These are phyloP conservation scores for Atherix ibis DNA, from an alignment of 2,888 invertebrate species.

Conservation along the genomic window DNA sequence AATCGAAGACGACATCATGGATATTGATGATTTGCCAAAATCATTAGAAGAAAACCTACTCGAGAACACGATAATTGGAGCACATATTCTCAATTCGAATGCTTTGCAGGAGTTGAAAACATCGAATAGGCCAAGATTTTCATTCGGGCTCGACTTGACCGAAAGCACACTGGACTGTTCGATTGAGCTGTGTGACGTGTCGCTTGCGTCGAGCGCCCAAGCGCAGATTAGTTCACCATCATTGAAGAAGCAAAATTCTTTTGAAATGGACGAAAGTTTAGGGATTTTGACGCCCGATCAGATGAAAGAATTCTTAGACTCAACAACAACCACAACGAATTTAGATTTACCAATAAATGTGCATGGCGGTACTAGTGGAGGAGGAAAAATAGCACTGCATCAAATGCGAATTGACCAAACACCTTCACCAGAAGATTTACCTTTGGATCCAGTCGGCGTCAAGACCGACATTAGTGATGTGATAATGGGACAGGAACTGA, in stretches of 20 bases:
- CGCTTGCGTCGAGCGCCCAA: conserved; percentile 21
- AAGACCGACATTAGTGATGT: conserved; percentile 42
- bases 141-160: conserved; percentile 29
- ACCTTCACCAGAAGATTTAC: conserved; percentile 72
- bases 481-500: conserved; percentile 20
- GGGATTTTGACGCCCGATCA: conserved; percentile 81
- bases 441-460: conserved; percentile 57
- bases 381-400: conserved; percentile 24
- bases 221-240: conserved; percentile 9
- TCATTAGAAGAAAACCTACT: conserved; percentile 15
- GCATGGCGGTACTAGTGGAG: conserved; percentile 40
- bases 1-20: conserved; percentile 16
- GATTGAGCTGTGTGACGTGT: conserved; percentile 29
- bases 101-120: conserved; percentile 8
- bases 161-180: conserved; percentile 30
- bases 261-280: conserved; percentile 65
- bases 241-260: conserved; percentile 54
- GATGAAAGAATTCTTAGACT: conserved; percentile 59
- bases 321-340: conserved; percentile 43
- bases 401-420: conserved; percentile 53
- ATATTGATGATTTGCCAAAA: conserved; percentile 16
- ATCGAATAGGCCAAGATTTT: conserved; percentile 21
- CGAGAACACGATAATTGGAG: conserved; percentile 5
- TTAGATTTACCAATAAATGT: conserved; percentile 37
- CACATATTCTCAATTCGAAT: conserved; percentile 7